Evolutionary conservation across 2,888 invertebrate species (phyloP), one percentile per base, ranked within the genome.

Genomic region (Amiota mariae): DNA sequence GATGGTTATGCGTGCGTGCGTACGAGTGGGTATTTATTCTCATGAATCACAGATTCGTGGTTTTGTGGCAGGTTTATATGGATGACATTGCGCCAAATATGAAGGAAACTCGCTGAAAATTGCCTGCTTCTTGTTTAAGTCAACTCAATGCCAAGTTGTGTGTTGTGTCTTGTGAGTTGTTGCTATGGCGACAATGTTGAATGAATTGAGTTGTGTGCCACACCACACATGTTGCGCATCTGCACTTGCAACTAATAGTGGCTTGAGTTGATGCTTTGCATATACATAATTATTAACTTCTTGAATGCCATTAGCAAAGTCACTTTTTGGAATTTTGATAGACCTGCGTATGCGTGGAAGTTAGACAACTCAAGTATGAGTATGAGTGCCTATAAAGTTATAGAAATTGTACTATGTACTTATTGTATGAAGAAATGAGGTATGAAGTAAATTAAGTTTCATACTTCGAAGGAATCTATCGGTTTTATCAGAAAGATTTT

Each of bases 31-130:
- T 54, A 15, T n/a, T 54, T 54, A 15, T 13, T 54, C 15, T 13
- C 54, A 2, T 15, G 54, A 36, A 36, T 36, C 54, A 54, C 8
- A 3, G 8, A n/a, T 54, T n/a, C 9, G 54, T 54, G 15, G n/a
- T 36, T 36, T 0, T 36, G 36, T 6, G 36, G 36, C 36, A 36
- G 36, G 36, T 36, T 36, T 6, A 36, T 6, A 36, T 36, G 36
- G 36, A 36, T 36, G 59, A 15, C 15, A 20, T 15, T 59, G 20
- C 12, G 18, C 18, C 11, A 59, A 59, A 59, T 15, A 18, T 59
- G 15, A 59, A 15, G 63, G 63, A 63, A 66, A 48, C 20, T 48
- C 49, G 47, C 20, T 66, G 66, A 66, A 66, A 66, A 66, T 66
- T 66, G 66, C n/a, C 11, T 66, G 66, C 66, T 49, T 49, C 66